Evolutionary conservation across 2,888 invertebrate genomes (phyloP), one percentile per base, ranked within the genome.

Genomic region (Orgyia antiqua): DNA sequence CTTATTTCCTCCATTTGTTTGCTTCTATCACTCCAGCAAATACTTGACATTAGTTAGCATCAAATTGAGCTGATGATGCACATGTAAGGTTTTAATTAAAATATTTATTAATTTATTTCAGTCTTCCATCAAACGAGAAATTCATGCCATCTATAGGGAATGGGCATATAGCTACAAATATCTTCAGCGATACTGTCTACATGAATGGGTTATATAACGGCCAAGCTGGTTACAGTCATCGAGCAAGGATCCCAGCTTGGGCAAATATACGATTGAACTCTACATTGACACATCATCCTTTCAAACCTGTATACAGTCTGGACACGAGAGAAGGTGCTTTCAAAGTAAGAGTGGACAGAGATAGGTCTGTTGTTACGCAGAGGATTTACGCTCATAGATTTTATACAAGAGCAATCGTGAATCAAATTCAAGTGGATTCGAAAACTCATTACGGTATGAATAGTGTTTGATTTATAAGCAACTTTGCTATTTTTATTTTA

Each of bases 121-220:
- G 89, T 2, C 65, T 89, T 3, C 89, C 89, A 2, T 61, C 72
- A 0, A 88, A 89, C 44, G 66, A 83, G 1, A 84, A 82, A 33
- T 88, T 89, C 45, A 88, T 89, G 89, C 87, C 89, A 3, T 88
- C 89, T 0, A 60, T 90, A 2, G 87, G 89, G 1, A 90, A 90
- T 42, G 90, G 90, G 0, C 89, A 90, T 42, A 47, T 90, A 30
- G 89, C 89, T 0, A 87, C 88, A 5, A 88, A 88, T 10, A 54
- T 89, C 10, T 89, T 88, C 58, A 87, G 89, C 15, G 87, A 89
- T 44, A 82, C 89, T 0, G 87, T 90, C 2, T 89, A 87, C 43
- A 86, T 89, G 73, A 90, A 90, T 40, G 90, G 90, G 0, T 49
- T 90, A 0, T 90, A 89, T 64, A 90, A 88, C 57, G 90, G 90